These are phyloP conservation scores for Euphydryas editha DNA, from an alignment of 2,888 invertebrate genomes.

Conservation along the genomic window DNA sequence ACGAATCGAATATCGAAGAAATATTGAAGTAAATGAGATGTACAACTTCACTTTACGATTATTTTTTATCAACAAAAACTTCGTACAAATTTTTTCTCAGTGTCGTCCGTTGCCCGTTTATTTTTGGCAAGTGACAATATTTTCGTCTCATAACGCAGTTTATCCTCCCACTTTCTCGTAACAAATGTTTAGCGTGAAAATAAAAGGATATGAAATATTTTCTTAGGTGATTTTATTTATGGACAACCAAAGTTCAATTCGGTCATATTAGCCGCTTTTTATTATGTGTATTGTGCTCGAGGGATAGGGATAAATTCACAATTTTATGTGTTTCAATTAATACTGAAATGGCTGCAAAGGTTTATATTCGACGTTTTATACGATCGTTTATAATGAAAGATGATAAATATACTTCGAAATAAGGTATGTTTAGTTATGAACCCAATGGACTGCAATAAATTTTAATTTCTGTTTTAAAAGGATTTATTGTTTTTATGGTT, in stretches of 20 bases:
- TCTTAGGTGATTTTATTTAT: conserved; percentile 33
- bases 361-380: conserved; percentile 14
- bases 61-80: not conserved
- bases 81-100: conserved; percentile 4
- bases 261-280: conserved; percentile 15
- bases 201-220: conserved; percentile 33
- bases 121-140: conserved; percentile 20
- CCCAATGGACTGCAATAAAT: not conserved
- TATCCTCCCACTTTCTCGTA: conserved; percentile 15
- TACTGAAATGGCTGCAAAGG: conserved; percentile 4
- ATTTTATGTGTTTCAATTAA: conserved; percentile 16
- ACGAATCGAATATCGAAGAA: not conserved
- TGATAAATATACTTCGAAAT: not conserved
- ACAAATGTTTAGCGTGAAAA: conserved; percentile 34
- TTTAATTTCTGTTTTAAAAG: not conserved
- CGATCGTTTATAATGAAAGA: not conserved
- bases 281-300: conserved; percentile 12
- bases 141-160: conserved; percentile 18
- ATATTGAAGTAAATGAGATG: not conserved
- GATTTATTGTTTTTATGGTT: not conserved
- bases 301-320: not conserved
- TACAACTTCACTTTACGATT: too few relatives aligned
- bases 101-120: not conserved
- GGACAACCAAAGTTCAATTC: conserved; percentile 9
- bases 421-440: not conserved